These are phyloP conservation scores for Cyanoramphus novaezelandiae DNA, from an alignment of 2,113 vertebrate genomes.

Conservation along the genomic window DNA sequence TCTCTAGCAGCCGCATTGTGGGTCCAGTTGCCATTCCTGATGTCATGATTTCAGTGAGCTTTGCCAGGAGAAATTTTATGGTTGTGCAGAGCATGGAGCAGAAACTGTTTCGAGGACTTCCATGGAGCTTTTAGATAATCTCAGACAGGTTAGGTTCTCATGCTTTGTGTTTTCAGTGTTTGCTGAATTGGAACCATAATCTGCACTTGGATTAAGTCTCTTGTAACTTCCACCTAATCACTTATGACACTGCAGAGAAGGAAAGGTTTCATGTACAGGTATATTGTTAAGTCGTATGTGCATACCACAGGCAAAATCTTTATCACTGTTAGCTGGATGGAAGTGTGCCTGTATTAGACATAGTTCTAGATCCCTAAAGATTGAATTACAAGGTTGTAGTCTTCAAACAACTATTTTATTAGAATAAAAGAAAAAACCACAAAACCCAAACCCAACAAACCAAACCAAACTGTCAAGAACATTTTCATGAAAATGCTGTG, in stretches of 20 bases:
- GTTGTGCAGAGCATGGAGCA: neutral
- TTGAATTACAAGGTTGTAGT: neutral
- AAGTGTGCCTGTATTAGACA: neutral
- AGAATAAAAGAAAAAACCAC: neutral
- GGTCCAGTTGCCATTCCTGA: neutral
- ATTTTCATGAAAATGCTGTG: neutral
- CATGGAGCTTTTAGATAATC: neutral
- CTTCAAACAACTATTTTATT: neutral
- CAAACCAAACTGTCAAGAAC: neutral
- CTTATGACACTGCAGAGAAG: neutral
- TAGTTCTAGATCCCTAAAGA: neutral
- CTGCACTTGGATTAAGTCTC: neutral
- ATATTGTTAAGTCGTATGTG: neutral
- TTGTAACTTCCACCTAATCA: neutral
- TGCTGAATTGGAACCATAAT: neutral
- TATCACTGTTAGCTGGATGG: neutral
- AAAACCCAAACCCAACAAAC: neutral
- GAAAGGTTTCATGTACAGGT: neutral
- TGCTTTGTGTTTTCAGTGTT: neutral
- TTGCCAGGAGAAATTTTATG: neutral
- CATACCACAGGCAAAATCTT: neutral
- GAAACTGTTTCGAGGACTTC: neutral
- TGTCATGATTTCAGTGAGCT: neutral
- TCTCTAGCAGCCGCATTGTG: neutral
- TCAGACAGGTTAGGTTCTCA: neutral